Percentiles rank a stretch among this genome's conserved stretches.
These are phyloP conservation scores for Melieria omissa DNA, from an alignment of 2,888 invertebrate genomes.

Conservation along the genomic window DNA sequence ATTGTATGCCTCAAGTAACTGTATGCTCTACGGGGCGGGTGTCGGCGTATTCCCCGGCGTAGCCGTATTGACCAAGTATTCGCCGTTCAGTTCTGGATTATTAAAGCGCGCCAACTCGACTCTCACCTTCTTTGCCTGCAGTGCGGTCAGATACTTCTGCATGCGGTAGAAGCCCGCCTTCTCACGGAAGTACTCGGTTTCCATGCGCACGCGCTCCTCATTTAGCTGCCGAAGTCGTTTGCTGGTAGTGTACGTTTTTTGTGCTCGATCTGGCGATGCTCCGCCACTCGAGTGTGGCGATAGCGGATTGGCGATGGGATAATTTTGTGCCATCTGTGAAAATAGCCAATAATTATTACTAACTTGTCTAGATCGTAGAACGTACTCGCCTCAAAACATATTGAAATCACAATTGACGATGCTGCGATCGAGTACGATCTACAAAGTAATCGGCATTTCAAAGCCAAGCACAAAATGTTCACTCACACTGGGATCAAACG, in stretches of 20 bases:
- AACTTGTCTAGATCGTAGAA: too few species aligned
- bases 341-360: not conserved
- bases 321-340: constrained; percentile 39
- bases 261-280: constrained; percentile 26
- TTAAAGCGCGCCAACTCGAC: constrained; percentile 43
- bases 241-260: not conserved
- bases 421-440: too few species aligned
- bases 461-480: not conserved
- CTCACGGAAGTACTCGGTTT: constrained; percentile 56
- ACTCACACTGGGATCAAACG: constrained; percentile 47
- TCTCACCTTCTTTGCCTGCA: constrained; percentile 53
- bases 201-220: constrained; percentile 55
- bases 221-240: constrained; percentile 43
- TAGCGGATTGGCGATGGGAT: constrained; percentile 45
- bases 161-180: constrained; percentile 58
- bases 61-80: constrained; percentile 12
- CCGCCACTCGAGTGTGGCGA: constrained; percentile 46
- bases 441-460: not conserved
- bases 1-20: too few species aligned
- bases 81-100: constrained; percentile 20
- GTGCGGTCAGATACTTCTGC: constrained; percentile 57
- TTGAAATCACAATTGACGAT: not conserved
- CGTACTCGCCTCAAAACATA: not conserved
- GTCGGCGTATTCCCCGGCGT: not conserved
- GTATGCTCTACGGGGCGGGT: too few species aligned